Evolutionary conservation across 2,888 invertebrate species (phyloP).

Genomic region (Stegophylla sp.): DNA sequence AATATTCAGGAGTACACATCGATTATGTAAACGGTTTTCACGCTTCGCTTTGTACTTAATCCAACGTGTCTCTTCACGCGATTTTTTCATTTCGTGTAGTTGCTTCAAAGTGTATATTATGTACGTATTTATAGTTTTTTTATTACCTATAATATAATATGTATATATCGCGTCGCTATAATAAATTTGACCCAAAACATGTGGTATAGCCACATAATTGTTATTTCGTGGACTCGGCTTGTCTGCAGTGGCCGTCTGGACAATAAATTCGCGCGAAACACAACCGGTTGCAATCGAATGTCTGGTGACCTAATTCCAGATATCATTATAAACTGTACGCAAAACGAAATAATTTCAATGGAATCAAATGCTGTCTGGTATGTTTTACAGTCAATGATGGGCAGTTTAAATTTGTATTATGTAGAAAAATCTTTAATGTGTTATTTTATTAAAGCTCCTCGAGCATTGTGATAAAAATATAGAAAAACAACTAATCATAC

Average conservation of each 20-base stretch:
- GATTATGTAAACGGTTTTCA: too few relatives aligned
- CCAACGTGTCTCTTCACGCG: not conserved
- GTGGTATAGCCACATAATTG: conserved; percentile 8
- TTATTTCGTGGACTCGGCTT: conserved; percentile 28
- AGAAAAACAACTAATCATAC: too few relatives aligned
- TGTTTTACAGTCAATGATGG: not conserved
- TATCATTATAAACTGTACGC: conserved; percentile 4
- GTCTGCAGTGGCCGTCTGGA: conserved; percentile 19
- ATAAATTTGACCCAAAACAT: conserved; percentile 34
- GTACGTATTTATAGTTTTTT: not conserved
- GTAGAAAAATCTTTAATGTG: too few relatives aligned
- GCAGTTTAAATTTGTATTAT: not conserved
- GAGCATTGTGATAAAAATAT: too few relatives aligned
- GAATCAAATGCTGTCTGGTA: not conserved
- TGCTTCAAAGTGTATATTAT: too few relatives aligned
- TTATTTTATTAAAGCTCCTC: too few relatives aligned
- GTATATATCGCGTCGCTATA: not conserved
- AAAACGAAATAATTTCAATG: not conserved
- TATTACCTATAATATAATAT: not conserved
- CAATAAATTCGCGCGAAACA: conserved; percentile 26
- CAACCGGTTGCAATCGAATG: conserved; percentile 41
- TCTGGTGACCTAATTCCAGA: conserved; percentile 38
- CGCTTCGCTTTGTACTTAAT: too few relatives aligned
- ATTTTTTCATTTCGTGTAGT: not conserved
- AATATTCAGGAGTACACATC: too few relatives aligned